Evolutionary conservation across 2,888 invertebrate species (phyloP), one percentile per base, ranked within the genome.

Genomic region (Drosophila monieri): DNA sequence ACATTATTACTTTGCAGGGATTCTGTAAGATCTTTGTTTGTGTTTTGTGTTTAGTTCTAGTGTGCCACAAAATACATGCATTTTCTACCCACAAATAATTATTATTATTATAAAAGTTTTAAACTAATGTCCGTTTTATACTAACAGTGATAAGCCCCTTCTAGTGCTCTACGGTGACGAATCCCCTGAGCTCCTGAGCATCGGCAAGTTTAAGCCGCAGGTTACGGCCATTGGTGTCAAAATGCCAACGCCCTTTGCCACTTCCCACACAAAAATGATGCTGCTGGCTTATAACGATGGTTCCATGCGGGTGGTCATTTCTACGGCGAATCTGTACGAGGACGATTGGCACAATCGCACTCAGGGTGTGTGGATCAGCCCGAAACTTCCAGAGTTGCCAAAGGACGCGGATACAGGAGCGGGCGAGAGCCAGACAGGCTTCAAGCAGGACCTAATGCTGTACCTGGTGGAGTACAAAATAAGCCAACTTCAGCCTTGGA

Each of bases 311-410:
- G 94, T 99, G 6, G 95, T 98, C 0, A 94, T 99, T 32, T 97
- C 96, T 0, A 98, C 98, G 0, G 97, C 98, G 0, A 99, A 99
- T 92, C 92, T 99, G 3, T 96, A 98, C 77, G 93, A 95, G 23
- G 95, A 96, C 73, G 99, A 99, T 91, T 99, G 99, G 99, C 94
- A 96, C 85, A 96, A 98, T 90, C 94, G 98, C 79, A 97, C 98
- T 0, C 98, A 99, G 91, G 98, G 98, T 94, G 91, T 98, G 9
- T 98, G 98, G 98, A 93, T 98, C 30, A 97, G 98, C 88, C 97
- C 97, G 0, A 90, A 93, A 32, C 95, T 97, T 78, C 95, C 95
- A 0, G 93, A 92, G 43, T 88, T 97, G 51, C 93, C 94, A 0
- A 88, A 93, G 1, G 91, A 92, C 1, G 92, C 94, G 1, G 92